These are phyloP conservation scores for Anarhynchus alexandrinus DNA, from an alignment of 2,113 vertebrate genomes.

Conservation along the genomic window DNA sequence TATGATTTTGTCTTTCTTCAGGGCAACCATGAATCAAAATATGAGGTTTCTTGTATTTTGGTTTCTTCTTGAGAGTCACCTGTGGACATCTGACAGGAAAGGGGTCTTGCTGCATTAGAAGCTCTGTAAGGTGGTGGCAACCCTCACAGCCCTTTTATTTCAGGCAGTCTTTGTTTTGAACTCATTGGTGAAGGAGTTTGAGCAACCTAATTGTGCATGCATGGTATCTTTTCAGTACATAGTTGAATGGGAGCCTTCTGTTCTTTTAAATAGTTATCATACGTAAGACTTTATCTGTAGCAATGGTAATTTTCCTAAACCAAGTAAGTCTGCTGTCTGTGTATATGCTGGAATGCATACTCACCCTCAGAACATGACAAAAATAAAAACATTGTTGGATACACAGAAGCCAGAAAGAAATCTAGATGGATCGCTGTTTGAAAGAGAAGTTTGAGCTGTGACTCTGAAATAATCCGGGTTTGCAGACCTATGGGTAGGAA, in stretches of 20 bases:
- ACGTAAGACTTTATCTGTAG: background rate
- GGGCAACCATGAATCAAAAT: background rate
- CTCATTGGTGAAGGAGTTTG: background rate
- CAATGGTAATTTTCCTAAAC: background rate
- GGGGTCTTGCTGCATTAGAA: background rate
- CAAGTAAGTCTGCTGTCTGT: background rate
- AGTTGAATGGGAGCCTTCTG: background rate
- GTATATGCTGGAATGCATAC: background rate
- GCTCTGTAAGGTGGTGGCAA: background rate
- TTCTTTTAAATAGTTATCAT: background rate
- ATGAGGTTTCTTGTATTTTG: background rate
- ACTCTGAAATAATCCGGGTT: background rate
- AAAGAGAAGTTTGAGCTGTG: background rate
- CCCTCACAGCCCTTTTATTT: background rate
- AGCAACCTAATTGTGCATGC: background rate
- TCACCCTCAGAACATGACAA: background rate
- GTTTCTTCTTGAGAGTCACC: background rate
- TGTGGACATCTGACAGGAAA: background rate
- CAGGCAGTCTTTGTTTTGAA: background rate
- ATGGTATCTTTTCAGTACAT: background rate
- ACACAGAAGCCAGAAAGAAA: background rate
- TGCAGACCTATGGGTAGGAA: background rate
- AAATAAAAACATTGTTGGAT: background rate
- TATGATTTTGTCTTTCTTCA: background rate
- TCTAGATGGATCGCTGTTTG: background rate